These are phyloP conservation scores for Heterodera carotae DNA, from an alignment of 1,140 invertebrate species.

Conservation along the genomic window DNA sequence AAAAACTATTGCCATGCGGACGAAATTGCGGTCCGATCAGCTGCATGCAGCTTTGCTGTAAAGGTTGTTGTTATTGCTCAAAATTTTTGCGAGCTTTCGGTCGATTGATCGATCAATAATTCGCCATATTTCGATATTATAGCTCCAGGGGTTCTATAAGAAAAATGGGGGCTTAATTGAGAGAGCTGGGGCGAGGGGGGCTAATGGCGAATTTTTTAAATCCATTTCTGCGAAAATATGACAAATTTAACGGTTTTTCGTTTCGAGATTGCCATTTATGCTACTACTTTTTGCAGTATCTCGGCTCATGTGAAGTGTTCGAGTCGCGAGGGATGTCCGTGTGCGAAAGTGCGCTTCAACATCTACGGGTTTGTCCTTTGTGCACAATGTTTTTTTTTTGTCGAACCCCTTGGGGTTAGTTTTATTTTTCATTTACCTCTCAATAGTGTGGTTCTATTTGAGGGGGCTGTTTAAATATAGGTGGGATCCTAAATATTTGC, in stretches of 20 bases:
- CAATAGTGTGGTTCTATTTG: no score
- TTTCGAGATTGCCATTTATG: neutral
- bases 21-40: constrained; percentile 87
- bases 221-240: no score
- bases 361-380: constrained; percentile 61
- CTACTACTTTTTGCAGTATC: constrained; percentile 74
- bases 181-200: no score
- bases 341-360: constrained; percentile 96
- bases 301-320: constrained; percentile 97
- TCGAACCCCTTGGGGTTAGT: neutral
- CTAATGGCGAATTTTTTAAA: no score
- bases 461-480: no score
- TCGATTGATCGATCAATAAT: no score
- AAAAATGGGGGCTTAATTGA: no score
- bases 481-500: no score
- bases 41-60: constrained; percentile 93
- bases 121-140: no score
- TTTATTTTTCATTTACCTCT: no score
- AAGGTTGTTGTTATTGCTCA: constrained; percentile 73
- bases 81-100: no score
- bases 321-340: constrained; percentile 98
- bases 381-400: constrained; percentile 25
- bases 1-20: constrained; percentile 96
- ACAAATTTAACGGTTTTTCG: neutral
- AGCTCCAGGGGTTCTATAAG: no score